These are phyloP conservation scores for Drosophila glabriapex DNA, from an alignment of 2,888 invertebrate genomes.

Conservation along the genomic window DNA sequence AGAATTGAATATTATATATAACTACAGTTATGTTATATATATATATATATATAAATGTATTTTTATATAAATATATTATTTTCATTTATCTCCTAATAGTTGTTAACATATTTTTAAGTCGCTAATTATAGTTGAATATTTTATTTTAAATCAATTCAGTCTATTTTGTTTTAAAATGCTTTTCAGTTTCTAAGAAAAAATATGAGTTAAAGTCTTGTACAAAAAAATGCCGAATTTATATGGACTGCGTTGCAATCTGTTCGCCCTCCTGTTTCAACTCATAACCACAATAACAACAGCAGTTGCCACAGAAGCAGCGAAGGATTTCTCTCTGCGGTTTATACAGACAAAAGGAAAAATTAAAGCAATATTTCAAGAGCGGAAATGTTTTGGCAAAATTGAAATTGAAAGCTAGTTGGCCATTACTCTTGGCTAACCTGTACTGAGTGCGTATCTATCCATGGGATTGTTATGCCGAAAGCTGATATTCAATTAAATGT, in stretches of 20 bases:
- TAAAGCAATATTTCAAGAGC: conserved; percentile 70
- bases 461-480: conserved; percentile 16
- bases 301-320: conserved; percentile 27
- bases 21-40: too few relatives aligned
- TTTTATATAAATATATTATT: neutral
- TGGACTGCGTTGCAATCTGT: conserved; percentile 20
- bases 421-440: conserved; percentile 39
- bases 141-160: neutral
- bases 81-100: neutral
- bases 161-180: neutral
- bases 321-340: conserved; percentile 48
- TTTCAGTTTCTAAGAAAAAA: neutral
- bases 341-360: conserved; percentile 33
- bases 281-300: conserved; percentile 38
- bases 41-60: neutral
- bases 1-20: neutral
- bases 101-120: neutral
- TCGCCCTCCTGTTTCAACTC: conserved; percentile 25
- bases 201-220: neutral
- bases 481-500: conserved; percentile 68
- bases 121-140: conserved; percentile 1
- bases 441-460: conserved; percentile 20
- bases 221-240: neutral
- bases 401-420: conserved; percentile 48
- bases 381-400: conserved; percentile 67